phyloP scores from a whole-genome alignment of 2,888 invertebrate genomes.

The Drosophila infuscata region DNA sequence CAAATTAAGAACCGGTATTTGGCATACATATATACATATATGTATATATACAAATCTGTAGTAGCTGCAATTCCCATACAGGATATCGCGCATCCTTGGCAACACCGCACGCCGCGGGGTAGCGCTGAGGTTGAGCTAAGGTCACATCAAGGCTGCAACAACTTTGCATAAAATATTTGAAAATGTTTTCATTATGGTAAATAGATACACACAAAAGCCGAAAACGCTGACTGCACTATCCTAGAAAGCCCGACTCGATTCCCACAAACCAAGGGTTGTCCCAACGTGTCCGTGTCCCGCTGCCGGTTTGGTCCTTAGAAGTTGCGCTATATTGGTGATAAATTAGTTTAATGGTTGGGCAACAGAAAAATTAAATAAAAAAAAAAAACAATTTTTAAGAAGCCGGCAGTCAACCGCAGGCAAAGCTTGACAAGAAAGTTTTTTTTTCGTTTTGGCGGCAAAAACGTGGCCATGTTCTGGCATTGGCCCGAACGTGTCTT shows the following conservation, averaged over 20 bases:
- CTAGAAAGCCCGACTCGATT: conserved; percentile 38
- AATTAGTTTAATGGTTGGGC: conserved; percentile 76
- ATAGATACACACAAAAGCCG: conserved; percentile 62
- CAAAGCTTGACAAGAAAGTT: conserved; percentile 58
- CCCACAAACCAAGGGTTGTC: conserved; percentile 68
- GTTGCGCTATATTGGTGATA: conserved; percentile 79
- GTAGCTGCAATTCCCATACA: conserved; percentile 71
- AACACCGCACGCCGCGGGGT: conserved; percentile 55
- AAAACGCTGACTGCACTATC: conserved; percentile 26
- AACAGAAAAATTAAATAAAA: conserved; percentile 17
- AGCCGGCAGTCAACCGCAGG: conserved; percentile 63
- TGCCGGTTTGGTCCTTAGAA: conserved; percentile 26
- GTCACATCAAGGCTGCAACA: conserved; percentile 72
- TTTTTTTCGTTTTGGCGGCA: conserved; percentile 65
- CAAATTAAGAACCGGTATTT: conserved; percentile 77
- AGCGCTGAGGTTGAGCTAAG: conserved; percentile 67
- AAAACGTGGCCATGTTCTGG: conserved; percentile 38
- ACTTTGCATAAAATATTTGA: conserved; percentile 81
- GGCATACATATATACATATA: conserved; percentile 18
- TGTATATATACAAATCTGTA: background rate
- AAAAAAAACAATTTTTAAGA: conserved; percentile 7
- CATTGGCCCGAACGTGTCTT: conserved; percentile 56
- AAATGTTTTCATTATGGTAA: conserved; percentile 81
- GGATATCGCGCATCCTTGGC: conserved; percentile 59
- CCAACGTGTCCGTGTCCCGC: conserved; percentile 34